Evolutionary conservation across 1,140 invertebrate genomes (phyloP), one percentile per base, ranked within the genome.

Genomic region (Drosophila kanapiae): DNA sequence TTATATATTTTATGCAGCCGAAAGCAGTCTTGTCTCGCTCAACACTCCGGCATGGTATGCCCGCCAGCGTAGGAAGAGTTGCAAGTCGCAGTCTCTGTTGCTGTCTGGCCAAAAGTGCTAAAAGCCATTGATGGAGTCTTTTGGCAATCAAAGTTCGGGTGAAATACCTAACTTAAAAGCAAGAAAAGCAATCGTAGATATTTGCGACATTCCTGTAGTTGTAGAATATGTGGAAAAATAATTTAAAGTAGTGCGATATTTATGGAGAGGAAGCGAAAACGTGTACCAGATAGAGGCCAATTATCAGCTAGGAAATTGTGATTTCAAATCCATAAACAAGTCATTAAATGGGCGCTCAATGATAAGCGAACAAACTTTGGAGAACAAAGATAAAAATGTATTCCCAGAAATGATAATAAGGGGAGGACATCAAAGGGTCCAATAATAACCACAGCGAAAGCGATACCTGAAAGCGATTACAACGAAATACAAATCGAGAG

Each of bases 41-140:
- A 83, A 83, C 54, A 64, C 84, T 13, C 84, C 83, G 4, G 43
- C 59, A 9, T 88, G 84, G 84, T 90, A 88, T 27, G 67, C 68
- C n/a, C 62, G 75, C 3, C 85, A 90, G 11, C 77, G 85, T 3
- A 71, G 81, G 18, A 67, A 54, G 33, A 88, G 83, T 59, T 88
- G 84, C 72, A 87, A 68, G 85, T 35, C 85, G 85, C 27, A 84
- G 77, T 54, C 74, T 87, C 18, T 88, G 85, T 54, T 88, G 85
- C 40, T 88, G 84, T 11, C 29, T 90, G 7, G 49, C 56, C 29
- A 54, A 63, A 38, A 78, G 57, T 0, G 37, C 47, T 16, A 81
- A 78, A 61, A 61, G 48, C 14, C 75, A 48, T 68, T 87, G 37
- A 71, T 2, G 13, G 9, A 58, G 6, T 6, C 27, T 10, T 6